Base-by-base conservation (phyloP, 2,888 invertebrate genomes). In the Formica aserva region DNA sequence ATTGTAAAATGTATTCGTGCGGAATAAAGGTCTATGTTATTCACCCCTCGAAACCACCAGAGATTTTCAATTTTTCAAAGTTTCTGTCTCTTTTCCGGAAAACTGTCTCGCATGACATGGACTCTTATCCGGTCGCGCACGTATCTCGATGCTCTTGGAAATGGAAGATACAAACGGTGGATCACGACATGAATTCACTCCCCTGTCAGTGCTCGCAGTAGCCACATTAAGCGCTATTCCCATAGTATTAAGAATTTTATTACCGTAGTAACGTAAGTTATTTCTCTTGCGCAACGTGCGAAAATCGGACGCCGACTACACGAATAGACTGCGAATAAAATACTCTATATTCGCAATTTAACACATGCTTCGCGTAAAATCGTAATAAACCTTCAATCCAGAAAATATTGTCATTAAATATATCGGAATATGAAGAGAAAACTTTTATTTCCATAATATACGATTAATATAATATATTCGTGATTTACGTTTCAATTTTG, bases 191-290 rank as follows among this genome's bases (percentile, higher is more conserved):
- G 65, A 48, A 48, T 6, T 75, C 65, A n/a, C 84, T 88, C 86
- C 82, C 76, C 65, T 84, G 67, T 85, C 86, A 83, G 78, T 87
- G 80, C 15, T 55, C 81, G 78, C 81, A 60, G 63, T 78, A 75
- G 86, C 86, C 87, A 87, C 90, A 91, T 92, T 91, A 92, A 91
- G 89, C 83, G 87, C 78, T 90, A 90, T 89, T 91, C 88, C 88
- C 89, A 92, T 92, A 90, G 87, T 88, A 90, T 85, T 89, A 76
- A 66, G 63, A 86, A 89, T 91, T 91, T 92, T 92, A 92, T 92
- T 89, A 85, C 85, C 63, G 77, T 76, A 15, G 83, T 84, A 84
- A 57, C 75, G 26, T 63, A 32, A 67, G 11, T 76, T 32, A 15
- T 22, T 76, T 35, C 22, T 52, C 32, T 15, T n/a, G n/a, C 32